A percentile compares a stretch with the other conserved stretches of the same genome.
Conservation (phyloP, 2,888 invertebrate genomes). For the Lacanobia oleracea region DNA sequence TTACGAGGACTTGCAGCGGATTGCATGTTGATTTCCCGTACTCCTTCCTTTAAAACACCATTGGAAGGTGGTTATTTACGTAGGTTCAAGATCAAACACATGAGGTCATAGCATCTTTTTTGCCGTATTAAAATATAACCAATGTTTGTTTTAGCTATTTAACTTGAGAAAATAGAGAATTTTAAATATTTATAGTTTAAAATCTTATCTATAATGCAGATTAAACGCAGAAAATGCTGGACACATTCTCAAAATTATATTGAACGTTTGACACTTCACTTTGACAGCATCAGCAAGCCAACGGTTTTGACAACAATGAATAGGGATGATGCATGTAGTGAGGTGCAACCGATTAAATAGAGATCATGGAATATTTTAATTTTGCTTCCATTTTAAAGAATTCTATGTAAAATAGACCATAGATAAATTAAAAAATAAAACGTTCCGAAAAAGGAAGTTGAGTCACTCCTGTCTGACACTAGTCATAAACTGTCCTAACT, state of each 20-base stretch:
- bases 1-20: constrained; percentile 74
- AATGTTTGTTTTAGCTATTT: background rate
- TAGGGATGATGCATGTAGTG: too few species aligned
- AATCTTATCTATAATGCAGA: background rate
- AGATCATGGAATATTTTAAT: too few species aligned
- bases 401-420: too few species aligned
- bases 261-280: constrained; percentile 9
- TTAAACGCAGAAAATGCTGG: constrained; percentile 8
- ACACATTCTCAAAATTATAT: constrained; percentile 20
- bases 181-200: constrained; percentile 6
- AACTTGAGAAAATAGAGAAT: background rate
- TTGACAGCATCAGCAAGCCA: background rate
- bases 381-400: too few species aligned
- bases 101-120: constrained; percentile 46
- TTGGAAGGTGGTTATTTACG: constrained; percentile 31
- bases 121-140: background rate
- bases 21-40: constrained; percentile 71
- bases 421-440: too few species aligned
- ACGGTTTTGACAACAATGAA: background rate
- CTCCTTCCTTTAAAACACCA: constrained; percentile 39
- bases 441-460: too few species aligned
- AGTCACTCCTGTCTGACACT: too few species aligned
- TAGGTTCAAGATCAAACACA: constrained; percentile 46
- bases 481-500: too few species aligned
- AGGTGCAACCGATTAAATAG: too few species aligned